A percentile compares a stretch with the other conserved stretches of the same genome.
These are phyloP conservation scores for Eupsilia transversa DNA, from an alignment of 2,888 invertebrate genomes.

Conservation along the genomic window DNA sequence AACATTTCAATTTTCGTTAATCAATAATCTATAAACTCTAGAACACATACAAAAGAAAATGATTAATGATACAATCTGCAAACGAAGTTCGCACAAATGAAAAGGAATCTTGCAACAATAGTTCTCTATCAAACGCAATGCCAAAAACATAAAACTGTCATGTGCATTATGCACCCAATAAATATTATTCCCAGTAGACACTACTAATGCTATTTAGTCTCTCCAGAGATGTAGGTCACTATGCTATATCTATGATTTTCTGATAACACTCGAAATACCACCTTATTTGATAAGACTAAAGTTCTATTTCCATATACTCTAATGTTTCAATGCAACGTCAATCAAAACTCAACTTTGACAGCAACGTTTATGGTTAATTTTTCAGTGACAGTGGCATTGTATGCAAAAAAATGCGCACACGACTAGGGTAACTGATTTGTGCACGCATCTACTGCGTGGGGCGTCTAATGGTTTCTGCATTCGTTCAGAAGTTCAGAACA, in stretches of 20 bases:
- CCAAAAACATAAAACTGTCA: slow-evolving; percentile 90
- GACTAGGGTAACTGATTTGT: slow-evolving; percentile 70
- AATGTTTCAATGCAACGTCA: slow-evolving; percentile 38
- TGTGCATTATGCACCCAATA: slow-evolving; percentile 89
- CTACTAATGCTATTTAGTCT: slow-evolving; percentile 84
- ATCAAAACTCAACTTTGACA: slow-evolving; percentile 50
- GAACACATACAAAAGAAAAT: slow-evolving; percentile 40
- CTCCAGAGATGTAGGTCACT: slow-evolving; percentile 90
- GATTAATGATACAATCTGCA: slow-evolving; percentile 64
- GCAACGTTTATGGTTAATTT: slow-evolving; percentile 45
- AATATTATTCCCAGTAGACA: slow-evolving; percentile 88
- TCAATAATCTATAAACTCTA: slow-evolving; percentile 38
- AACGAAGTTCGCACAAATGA: slow-evolving; percentile 70
- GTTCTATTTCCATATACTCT: slow-evolving; percentile 68
- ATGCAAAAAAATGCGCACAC: slow-evolving; percentile 54
- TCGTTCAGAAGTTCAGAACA: slow-evolving; percentile 81
- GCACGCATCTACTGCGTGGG: slow-evolving; percentile 82
- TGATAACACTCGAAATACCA: slow-evolving; percentile 68
- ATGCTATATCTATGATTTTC: slow-evolving; percentile 78
- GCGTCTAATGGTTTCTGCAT: slow-evolving; percentile 85
- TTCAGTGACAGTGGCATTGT: not conserved
- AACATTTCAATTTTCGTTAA: slow-evolving; percentile 28
- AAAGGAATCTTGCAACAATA: slow-evolving; percentile 77
- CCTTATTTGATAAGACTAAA: slow-evolving; percentile 70
- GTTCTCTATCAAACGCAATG: slow-evolving; percentile 81